Conservation (phyloP, 2,113 vertebrate genomes). For the Martes martes region DNA sequence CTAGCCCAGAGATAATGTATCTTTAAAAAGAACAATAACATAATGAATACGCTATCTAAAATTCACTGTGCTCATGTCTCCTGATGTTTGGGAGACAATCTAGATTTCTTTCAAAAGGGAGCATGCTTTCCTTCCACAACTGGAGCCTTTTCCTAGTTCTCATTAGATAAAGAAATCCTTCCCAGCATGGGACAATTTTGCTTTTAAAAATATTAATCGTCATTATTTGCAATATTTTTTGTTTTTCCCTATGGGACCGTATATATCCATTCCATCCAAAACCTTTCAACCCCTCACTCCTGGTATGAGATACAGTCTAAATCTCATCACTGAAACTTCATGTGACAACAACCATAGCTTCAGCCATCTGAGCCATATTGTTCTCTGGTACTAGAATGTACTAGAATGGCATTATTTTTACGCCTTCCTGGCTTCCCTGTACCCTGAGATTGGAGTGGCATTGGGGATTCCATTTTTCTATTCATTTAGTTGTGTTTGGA, state of each 20-base stretch:
- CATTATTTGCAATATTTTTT: background rate
- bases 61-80: background rate
- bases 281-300: background rate
- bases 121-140: background rate
- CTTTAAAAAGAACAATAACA: background rate
- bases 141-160: background rate
- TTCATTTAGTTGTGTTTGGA: background rate
- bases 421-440: background rate
- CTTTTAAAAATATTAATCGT: background rate
- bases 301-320: background rate
- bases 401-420: background rate
- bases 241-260: background rate
- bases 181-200: background rate
- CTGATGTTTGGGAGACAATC: background rate
- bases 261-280: background rate
- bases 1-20: background rate
- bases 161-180: background rate
- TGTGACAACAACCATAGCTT: background rate
- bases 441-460: background rate
- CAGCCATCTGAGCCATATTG: background rate
- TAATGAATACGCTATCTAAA: background rate
- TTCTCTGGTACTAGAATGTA: background rate
- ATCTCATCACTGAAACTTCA: background rate
- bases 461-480: background rate
- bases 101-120: background rate